phyloP scores from a whole-genome alignment of 2,888 invertebrate genomes.

The Macaria notata region DNA sequence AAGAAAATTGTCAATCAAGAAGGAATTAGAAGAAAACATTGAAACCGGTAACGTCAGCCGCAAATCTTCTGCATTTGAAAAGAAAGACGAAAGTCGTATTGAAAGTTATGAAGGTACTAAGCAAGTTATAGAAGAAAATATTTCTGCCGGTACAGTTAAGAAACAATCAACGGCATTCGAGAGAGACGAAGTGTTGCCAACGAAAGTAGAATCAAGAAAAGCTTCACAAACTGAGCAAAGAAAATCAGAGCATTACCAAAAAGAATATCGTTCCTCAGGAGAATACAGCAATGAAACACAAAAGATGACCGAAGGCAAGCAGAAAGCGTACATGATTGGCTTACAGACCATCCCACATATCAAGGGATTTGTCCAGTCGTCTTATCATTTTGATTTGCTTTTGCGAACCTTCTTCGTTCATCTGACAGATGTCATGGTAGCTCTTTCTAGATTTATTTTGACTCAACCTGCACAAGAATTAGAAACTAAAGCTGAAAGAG shows the following conservation, averaged over 20 bases:
- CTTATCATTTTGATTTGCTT: constrained; percentile 60
- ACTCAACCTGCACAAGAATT: constrained; percentile 47
- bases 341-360: constrained; percentile 68
- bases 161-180: constrained; percentile 8
- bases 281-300: constrained; percentile 5
- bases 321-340: constrained; percentile 59
- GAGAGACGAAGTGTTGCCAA: constrained; percentile 17
- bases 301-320: constrained; percentile 43
- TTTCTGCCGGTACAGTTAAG: constrained; percentile 3
- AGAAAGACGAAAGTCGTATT: not conserved
- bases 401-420: constrained; percentile 73
- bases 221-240: constrained; percentile 6
- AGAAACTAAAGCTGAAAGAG: constrained; percentile 28
- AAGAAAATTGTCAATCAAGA: constrained; percentile 12
- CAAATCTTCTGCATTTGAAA: constrained; percentile 18
- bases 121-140: not conserved
- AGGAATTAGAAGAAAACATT: constrained; percentile 13
- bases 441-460: constrained; percentile 64
- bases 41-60: constrained; percentile 1
- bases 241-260: constrained; percentile 1
- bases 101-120: not conserved
- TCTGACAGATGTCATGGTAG: constrained; percentile 74
- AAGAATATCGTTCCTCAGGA: constrained; percentile 13
- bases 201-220: constrained; percentile 2
- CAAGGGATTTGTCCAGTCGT: constrained; percentile 55